Evolutionary conservation across 2,113 vertebrate species (phyloP), one percentile per base, ranked within the genome.

Genomic region (Crotalus helleri): DNA sequence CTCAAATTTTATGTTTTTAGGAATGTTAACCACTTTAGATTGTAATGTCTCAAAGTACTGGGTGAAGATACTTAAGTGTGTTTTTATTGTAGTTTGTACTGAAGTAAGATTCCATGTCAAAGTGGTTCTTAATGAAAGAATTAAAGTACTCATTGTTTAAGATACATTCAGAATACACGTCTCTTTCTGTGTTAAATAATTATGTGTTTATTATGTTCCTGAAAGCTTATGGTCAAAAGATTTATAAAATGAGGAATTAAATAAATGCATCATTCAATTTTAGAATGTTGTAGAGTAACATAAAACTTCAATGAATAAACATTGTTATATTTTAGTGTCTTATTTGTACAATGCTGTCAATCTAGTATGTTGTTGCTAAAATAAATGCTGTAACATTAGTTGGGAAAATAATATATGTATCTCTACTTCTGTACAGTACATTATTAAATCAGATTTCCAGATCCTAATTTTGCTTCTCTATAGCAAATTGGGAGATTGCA

Each of bases 171-270:
- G 85, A 85, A 51, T 46, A 33, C 17, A 58, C 33, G 90, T 92
- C 55, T 85, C 53, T 61, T 46, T 85, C 54, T 59, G 33, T 91
- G 44, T 92, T 91, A 91, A 89, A 61, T 92, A 86, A 51, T 57
- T 9, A 64, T 53, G 6, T 74, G 89, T 91, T 85, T 11, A 91
- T 85, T 93, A 91, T 61, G n/a, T 90, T 92, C 69, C 1, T 93
- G 49, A 87, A 93, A 85, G 17, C 92, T 93, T 91, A 44, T 19
- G 74, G 86, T 55, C 19, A 92, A 58, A 93, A 92, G 54, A 4
- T 93, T 90, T 96, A 87, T 46, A 19, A 91, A 90, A 81, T 90
- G 1, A 59, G 21, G 54, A 61, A 9, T 89, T 61, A 94, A 94
- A 90, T 58, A 93, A 93, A 90, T 92, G 24, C 81, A 39, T n/a